Conservation (phyloP, 2,888 invertebrate genomes). For the Plagodis dolabraria region DNA sequence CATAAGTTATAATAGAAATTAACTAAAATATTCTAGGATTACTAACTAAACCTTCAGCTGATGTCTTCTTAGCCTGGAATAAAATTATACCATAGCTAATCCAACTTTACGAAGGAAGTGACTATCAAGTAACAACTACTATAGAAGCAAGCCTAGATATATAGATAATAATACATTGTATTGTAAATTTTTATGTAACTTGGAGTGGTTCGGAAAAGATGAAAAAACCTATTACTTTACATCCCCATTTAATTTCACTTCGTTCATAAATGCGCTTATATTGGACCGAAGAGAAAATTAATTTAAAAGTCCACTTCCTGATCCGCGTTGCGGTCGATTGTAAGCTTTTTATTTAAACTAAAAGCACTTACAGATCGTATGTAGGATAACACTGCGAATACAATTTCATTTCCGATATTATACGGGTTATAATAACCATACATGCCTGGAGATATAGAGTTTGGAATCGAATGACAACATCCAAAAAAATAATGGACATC, state of each 20-base stretch:
- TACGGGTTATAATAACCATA: conserved; percentile 11
- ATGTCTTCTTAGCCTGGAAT: background rate
- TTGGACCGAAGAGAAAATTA: conserved; percentile 20
- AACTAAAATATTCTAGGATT: too few species aligned
- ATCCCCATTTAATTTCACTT: conserved; percentile 42
- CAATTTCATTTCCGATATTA: conserved; percentile 14
- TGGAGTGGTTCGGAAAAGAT: too few species aligned
- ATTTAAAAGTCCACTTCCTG: conserved; percentile 9
- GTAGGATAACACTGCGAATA: conserved; percentile 8
- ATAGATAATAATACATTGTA: conserved; percentile 45
- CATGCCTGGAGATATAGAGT: too few species aligned
- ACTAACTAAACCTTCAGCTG: too few species aligned
- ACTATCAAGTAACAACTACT: conserved; percentile 35
- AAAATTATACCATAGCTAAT: conserved; percentile 17
- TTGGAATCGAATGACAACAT: too few species aligned
- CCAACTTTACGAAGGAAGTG: conserved; percentile 27
- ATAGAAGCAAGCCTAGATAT: conserved; percentile 32
- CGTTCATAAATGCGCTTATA: conserved; percentile 4
- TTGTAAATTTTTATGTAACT: conserved; percentile 3
- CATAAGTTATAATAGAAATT: too few species aligned
- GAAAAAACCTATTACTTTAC: conserved; percentile 40
- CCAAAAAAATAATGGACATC: background rate
- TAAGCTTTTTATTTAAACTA: conserved; percentile 17
- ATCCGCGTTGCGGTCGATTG: background rate
- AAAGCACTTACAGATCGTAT: conserved; percentile 4